phyloP scores from a whole-genome alignment of 2,797 vertebrate genomes.

The Hydrolagus colliei region DNA sequence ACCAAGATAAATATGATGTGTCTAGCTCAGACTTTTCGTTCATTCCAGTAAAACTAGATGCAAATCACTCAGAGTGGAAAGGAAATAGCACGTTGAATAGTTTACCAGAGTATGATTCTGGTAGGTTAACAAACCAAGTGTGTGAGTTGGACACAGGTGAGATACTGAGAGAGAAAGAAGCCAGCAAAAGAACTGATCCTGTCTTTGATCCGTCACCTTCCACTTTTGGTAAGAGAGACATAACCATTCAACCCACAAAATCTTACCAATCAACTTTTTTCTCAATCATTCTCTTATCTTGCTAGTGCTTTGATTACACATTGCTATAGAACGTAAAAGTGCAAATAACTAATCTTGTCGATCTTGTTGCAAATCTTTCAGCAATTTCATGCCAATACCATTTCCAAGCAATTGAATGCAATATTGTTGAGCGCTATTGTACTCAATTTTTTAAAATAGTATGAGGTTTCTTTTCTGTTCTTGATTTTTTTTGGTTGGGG shows the following conservation, averaged over 20 bases:
- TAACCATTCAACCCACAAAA: conserved; percentile 34
- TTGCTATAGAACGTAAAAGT: not conserved
- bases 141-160: conserved; percentile 37
- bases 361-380: too few species aligned
- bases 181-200: conserved; percentile 36
- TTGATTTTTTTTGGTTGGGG: too few species aligned
- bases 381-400: too few species aligned
- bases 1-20: not conserved
- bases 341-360: too few species aligned
- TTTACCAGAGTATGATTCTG: conserved; percentile 22
- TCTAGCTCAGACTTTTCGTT: not conserved
- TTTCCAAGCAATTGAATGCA: too few species aligned
- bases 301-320: not conserved
- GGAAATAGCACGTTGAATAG: not conserved
- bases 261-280: conserved; percentile 1
- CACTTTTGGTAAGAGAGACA: conserved; percentile 56
- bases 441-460: too few species aligned
- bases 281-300: conserved; percentile 14
- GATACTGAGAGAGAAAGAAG: conserved; percentile 34
- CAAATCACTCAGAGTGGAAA: conserved; percentile 31
- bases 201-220: conserved; percentile 41
- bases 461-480: too few species aligned
- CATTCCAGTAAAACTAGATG: not conserved
- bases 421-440: too few species aligned
- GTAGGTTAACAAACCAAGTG: conserved; percentile 34